These are phyloP conservation scores for Drosophila lowei DNA, from an alignment of 1,140 invertebrate genomes.

Conservation along the genomic window DNA sequence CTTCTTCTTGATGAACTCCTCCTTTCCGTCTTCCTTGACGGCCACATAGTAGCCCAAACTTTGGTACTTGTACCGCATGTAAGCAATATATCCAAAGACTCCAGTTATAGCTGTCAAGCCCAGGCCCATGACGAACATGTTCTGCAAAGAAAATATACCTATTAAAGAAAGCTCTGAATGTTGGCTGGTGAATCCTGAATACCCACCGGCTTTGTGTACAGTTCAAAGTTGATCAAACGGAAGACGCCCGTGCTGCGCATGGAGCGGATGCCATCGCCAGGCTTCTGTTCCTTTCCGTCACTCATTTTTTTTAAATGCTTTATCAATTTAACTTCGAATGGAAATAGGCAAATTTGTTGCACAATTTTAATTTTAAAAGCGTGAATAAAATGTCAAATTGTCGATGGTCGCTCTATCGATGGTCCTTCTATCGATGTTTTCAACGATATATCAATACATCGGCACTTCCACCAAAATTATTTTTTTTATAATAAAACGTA, in stretches of 20 bases:
- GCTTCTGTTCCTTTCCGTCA: slow-evolving; percentile 67
- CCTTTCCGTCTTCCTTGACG: slow-evolving; percentile 88
- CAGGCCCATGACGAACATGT: slow-evolving; percentile 90
- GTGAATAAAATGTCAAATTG: slow-evolving; percentile 2
- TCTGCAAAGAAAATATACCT: slow-evolving; percentile 84
- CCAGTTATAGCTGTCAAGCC: slow-evolving; percentile 88
- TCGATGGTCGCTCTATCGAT: background rate
- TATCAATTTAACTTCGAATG: background rate
- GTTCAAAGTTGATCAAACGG: slow-evolving; percentile 91
- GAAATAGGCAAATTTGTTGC: slow-evolving; percentile 31
- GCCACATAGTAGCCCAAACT: slow-evolving; percentile 90
- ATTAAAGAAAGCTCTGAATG: background rate
- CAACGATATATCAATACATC: too few species aligned
- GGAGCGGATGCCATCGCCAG: slow-evolving; percentile 91
- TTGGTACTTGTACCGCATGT: slow-evolving; percentile 91
- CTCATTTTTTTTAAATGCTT: slow-evolving; percentile 28
- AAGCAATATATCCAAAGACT: slow-evolving; percentile 90
- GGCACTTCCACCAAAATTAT: too few species aligned
- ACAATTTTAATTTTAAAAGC: slow-evolving; percentile 61
- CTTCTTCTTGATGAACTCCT: slow-evolving; percentile 89
- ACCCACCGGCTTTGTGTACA: slow-evolving; percentile 91
- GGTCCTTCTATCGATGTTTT: background rate
- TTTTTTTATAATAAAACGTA: too few species aligned
- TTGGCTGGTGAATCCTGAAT: background rate
- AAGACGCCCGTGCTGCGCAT: slow-evolving; percentile 88